Evolutionary conservation across 2,888 invertebrate genomes (phyloP).

Genomic region (Ceraclea dissimilis): DNA sequence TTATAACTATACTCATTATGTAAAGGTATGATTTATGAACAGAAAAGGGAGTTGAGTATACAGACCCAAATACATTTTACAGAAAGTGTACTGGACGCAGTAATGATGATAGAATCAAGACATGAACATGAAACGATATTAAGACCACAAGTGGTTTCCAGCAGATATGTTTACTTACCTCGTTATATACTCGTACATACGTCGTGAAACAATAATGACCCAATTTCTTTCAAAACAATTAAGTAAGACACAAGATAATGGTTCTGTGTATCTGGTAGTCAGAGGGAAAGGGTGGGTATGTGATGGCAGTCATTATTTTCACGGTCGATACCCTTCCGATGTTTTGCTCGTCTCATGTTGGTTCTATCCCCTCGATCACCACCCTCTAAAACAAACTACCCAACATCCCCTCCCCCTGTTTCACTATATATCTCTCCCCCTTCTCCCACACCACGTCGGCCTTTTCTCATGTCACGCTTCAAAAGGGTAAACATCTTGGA

Average conservation of each 20-base stretch:
- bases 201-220: neutral
- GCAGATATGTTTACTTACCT: too few relatives aligned
- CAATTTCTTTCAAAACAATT: constrained; percentile 2
- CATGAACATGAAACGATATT: too few relatives aligned
- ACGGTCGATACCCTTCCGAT: constrained; percentile 24
- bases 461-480: constrained; percentile 9
- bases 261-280: constrained; percentile 8
- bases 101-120: too few relatives aligned
- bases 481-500: constrained; percentile 15
- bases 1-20: too few relatives aligned
- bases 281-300: constrained; percentile 5
- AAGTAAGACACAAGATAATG: constrained; percentile 3
- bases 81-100: too few relatives aligned
- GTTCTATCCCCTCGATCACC: constrained; percentile 4
- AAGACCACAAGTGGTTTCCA: too few relatives aligned
- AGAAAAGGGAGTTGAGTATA: too few relatives aligned
- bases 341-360: constrained; percentile 21
- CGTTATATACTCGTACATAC: neutral
- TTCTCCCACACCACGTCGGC: neutral
- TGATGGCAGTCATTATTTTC: constrained; percentile 25
- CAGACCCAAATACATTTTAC: too few relatives aligned
- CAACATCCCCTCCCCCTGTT: neutral
- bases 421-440: neutral
- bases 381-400: constrained; percentile 9
- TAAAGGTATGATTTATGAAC: too few relatives aligned